Percentiles rank a stretch among this genome's conserved stretches.
phyloP scores from a whole-genome alignment of 2,888 invertebrate genomes.

The Chrysotoxum bicinctum region DNA sequence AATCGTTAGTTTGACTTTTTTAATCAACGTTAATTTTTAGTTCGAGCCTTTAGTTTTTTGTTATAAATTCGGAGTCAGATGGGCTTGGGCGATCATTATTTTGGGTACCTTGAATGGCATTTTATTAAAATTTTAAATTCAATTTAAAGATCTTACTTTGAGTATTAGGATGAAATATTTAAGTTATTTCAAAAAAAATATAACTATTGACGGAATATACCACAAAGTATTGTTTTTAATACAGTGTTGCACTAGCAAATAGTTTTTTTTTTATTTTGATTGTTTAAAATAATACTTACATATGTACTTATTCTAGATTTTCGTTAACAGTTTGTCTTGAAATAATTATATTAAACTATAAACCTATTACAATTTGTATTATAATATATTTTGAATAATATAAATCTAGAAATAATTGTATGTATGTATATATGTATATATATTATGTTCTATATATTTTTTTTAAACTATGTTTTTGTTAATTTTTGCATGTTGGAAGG shows the following conservation, averaged over 20 bases:
- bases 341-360: background rate
- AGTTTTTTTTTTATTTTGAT: background rate
- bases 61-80: background rate
- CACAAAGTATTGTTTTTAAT: background rate
- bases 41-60: background rate
- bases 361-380: background rate
- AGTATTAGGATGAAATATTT: background rate
- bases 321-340: background rate
- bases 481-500: slow-evolving; percentile 68
- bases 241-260: background rate
- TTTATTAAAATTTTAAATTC: background rate
- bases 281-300: background rate
- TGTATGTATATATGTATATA: background rate
- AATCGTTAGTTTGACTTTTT: no score
- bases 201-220: background rate
- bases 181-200: background rate
- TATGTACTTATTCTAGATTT: background rate
- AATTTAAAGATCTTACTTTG: background rate
- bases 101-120: background rate
- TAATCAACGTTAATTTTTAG: background rate
- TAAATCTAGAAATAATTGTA: background rate
- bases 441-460: background rate
- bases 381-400: background rate
- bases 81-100: background rate
- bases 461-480: slow-evolving; percentile 2